Percentiles rank a stretch among this genome's conserved stretches.
phyloP scores from a whole-genome alignment of 2,888 invertebrate species.

The Conus canariensis region DNA sequence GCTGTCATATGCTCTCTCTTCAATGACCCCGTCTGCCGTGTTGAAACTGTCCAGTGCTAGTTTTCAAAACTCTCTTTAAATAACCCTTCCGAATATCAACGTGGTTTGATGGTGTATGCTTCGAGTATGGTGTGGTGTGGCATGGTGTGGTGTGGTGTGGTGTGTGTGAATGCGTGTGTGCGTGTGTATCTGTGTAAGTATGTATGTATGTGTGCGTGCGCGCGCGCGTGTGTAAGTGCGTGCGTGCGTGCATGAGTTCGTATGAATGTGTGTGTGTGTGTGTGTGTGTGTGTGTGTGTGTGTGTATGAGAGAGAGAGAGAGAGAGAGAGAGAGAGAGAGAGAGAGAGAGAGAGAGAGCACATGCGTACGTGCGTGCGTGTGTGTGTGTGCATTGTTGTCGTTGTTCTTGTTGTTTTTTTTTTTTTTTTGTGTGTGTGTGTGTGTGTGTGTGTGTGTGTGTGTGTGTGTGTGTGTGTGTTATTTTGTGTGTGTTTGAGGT shows the following conservation, averaged over 20 bases:
- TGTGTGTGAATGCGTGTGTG: not conserved
- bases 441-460: not conserved
- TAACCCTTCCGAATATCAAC: too few species aligned
- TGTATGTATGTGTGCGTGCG: not conserved
- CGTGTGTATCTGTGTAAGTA: too few species aligned
- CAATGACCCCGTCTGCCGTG: too few species aligned
- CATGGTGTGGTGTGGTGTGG: too few species aligned
- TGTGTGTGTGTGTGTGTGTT: conserved; percentile 2
- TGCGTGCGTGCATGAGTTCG: not conserved
- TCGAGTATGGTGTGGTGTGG: too few species aligned
- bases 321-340: too few species aligned
- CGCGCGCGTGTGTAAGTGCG: not conserved
- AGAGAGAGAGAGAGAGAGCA: not conserved
- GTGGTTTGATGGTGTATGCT: too few species aligned
- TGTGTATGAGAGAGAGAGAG: not conserved
- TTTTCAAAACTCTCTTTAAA: too few species aligned
- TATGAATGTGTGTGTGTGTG: not conserved
- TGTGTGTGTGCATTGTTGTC: too few species aligned
- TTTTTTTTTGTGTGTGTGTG: not conserved
- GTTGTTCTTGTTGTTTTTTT: not conserved
- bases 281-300: not conserved
- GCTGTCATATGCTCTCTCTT: too few species aligned
- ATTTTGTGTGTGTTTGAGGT: not conserved
- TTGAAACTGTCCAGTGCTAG: too few species aligned
- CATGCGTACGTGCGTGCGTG: not conserved